Evolutionary conservation across 1,140 invertebrate species (phyloP), one percentile per base, ranked within the genome.

Genomic region (Lutraria rhynchaena): DNA sequence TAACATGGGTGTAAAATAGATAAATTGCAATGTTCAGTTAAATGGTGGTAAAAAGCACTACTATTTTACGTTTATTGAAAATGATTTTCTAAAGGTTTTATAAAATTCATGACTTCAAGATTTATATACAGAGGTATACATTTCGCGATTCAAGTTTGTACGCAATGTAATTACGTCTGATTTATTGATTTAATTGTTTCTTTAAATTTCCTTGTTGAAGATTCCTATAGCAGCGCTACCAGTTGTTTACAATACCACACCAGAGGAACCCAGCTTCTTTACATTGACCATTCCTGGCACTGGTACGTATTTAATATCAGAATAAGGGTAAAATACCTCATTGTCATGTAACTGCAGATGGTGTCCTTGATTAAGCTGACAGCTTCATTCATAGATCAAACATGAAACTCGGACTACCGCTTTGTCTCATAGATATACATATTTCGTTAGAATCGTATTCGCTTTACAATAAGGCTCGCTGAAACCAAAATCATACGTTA

Each of bases 131-230:
- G n/a, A n/a, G n/a, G n/a, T n/a, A n/a, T n/a, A n/a, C n/a, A n/a
- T n/a, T n/a, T n/a, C n/a, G n/a, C n/a, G n/a, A n/a, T n/a, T n/a
- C 4, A 5, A 87, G 83, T 84, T 83, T 7, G 4, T 29, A 63
- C 27, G 13, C 15, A 63, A 17, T 11, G 5, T 7, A 9, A 46
- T 11, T 11, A 46, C 19, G 9, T 19, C 19, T 46, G 19, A 46
- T 53, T 19, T 46, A 46, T 46, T 11, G 9, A 46, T 46, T 19
- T 7, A 11, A 19, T 46, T 11, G 7, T 46, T 11, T 46, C 7
- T 11, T 19, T 11, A 11, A 46, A 11, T 46, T 11, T 24, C 22
- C 44, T 67, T 41, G 11, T 24, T 67, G 3, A 9, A 67, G 63
- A 37, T 15, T 22, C 63, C 63, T 19, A 41, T 67, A 4, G 63